phyloP scores from a whole-genome alignment of 1,140 invertebrate genomes.

The honey bee (Apis mellifera) region Amel_HAv3.1 CM009931.2:779001-779500 shows the following conservation, averaged over 20 bases:
- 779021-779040: not conserved
- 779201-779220: not conserved
- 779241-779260: not conserved
- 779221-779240: not conserved
- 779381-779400: slow-evolving; percentile 71
- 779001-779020: not conserved
- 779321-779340: slow-evolving; percentile 67
- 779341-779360: slow-evolving; percentile 74
- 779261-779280: not conserved
- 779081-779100: not conserved
- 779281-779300: slow-evolving; percentile 35
- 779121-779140: too few relatives aligned
- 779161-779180: too few relatives aligned
- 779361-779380: slow-evolving; percentile 61
- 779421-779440: slow-evolving; percentile 72
- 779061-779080: not conserved
- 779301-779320: slow-evolving; percentile 47
- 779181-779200: too few relatives aligned
- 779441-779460: slow-evolving; percentile 69
- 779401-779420: slow-evolving; percentile 56
- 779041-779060: not conserved
- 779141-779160: too few relatives aligned
- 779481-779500: slow-evolving; percentile 62
- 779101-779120: not conserved
- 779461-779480: slow-evolving; percentile 58